Conservation (phyloP, 2,797 vertebrate genomes). For the Oreortyx pictus region DNA sequence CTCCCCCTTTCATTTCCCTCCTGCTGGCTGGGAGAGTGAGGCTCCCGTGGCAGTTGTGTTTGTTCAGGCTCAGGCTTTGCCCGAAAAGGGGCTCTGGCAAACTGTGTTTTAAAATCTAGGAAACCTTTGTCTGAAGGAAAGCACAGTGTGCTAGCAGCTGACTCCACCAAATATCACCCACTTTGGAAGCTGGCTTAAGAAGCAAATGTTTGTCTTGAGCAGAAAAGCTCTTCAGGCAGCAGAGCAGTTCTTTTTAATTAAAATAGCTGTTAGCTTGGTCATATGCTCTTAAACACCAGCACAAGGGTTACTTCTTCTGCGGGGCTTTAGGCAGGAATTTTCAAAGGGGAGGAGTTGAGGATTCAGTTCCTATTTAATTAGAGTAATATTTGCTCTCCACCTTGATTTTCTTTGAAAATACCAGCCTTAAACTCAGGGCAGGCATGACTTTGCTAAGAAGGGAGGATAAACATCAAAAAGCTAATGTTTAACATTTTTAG, state of each 20-base stretch:
- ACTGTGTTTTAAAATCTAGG: slow-evolving; percentile 45
- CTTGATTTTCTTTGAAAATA: slow-evolving; percentile 41
- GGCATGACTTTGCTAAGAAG: background rate
- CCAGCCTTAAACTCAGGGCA: slow-evolving; percentile 5
- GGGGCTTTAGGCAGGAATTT: slow-evolving; percentile 50
- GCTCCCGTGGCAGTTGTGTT: slow-evolving; percentile 39
- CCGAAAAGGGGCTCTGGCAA: slow-evolving; percentile 34
- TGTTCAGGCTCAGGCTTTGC: slow-evolving; percentile 53
- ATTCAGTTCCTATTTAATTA: slow-evolving; percentile 45
- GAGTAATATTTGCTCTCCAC: slow-evolving; percentile 31
- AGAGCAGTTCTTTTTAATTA: slow-evolving; percentile 58
- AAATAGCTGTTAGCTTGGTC: slow-evolving; percentile 55
- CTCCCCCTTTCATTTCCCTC: background rate
- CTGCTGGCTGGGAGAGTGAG: background rate
- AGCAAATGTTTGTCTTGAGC: slow-evolving; percentile 65
- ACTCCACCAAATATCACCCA: slow-evolving; percentile 27
- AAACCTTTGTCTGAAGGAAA: slow-evolving; percentile 30
- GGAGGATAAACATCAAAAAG: slow-evolving; percentile 48
- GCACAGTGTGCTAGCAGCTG: slow-evolving; percentile 36
- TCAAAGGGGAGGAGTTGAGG: background rate
- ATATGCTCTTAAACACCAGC: slow-evolving; percentile 37
- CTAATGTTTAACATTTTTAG: slow-evolving; percentile 33
- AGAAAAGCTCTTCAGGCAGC: slow-evolving; percentile 60
- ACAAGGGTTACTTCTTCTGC: slow-evolving; percentile 43
- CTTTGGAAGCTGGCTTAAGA: slow-evolving; percentile 20